Evolutionary conservation across 2,888 invertebrate species (phyloP).

Genomic region (Euphydryas editha): DNA sequence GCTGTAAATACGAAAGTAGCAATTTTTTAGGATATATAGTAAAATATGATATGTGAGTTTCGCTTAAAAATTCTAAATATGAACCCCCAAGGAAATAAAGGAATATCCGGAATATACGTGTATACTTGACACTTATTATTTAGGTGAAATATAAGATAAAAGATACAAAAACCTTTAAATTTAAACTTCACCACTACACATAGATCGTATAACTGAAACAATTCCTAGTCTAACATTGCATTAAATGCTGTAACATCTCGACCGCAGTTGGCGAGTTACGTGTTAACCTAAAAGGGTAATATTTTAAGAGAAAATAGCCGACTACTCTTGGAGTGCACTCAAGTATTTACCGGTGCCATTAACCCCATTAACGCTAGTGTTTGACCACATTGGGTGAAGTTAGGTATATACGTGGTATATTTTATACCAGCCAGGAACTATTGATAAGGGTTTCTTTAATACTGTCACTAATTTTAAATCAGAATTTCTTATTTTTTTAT

Average conservation of each 20-base stretch:
- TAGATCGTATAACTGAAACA: conserved; percentile 8
- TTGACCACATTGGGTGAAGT: conserved; percentile 53
- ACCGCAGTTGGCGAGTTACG: conserved; percentile 54
- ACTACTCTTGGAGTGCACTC: conserved; percentile 64
- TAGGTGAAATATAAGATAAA: no score
- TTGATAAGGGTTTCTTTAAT: neutral
- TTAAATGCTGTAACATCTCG: conserved; percentile 52
- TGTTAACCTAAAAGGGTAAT: conserved; percentile 77
- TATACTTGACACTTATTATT: no score
- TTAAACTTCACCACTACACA: neutral
- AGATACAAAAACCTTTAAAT: no score
- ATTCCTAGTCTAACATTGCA: conserved; percentile 31
- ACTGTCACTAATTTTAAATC: no score
- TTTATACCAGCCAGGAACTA: neutral
- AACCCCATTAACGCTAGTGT: conserved; percentile 66
- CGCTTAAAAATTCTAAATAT: no score
- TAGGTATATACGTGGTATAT: conserved; percentile 21
- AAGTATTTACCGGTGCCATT: conserved; percentile 69
- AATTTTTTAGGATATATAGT: no score
- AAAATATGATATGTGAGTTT: no score
- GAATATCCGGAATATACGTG: no score
- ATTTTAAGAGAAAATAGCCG: conserved; percentile 73
- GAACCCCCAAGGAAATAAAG: no score
- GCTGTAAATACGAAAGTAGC: no score
- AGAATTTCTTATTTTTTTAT: no score